Evolutionary conservation across 2,113 vertebrate genomes (phyloP).

Genomic region (Pollimyrus isidori): DNA sequence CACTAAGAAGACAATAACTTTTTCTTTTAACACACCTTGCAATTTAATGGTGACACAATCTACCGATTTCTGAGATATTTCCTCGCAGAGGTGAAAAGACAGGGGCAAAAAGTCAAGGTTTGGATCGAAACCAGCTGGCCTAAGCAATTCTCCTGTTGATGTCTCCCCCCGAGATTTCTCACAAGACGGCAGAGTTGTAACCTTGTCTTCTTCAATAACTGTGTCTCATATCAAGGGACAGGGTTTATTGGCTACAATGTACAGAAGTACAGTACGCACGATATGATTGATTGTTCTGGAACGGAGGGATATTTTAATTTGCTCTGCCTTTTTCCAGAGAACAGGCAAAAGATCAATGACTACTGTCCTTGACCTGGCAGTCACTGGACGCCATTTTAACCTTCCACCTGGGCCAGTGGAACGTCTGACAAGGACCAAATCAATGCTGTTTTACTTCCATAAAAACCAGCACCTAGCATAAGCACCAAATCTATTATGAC

Average conservation of each 20-base stretch:
- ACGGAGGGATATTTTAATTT: constrained; percentile 20
- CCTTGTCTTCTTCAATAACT: constrained; percentile 22
- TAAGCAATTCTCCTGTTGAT: constrained; percentile 8
- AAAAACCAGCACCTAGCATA: neutral
- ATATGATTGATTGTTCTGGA: constrained; percentile 13
- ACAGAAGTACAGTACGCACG: neutral
- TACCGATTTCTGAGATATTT: neutral
- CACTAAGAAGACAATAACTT: constrained; percentile 12
- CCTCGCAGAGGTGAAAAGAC: neutral
- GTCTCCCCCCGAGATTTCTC: neutral
- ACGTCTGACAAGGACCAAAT: neutral
- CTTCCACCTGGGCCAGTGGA: neutral
- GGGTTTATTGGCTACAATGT: neutral
- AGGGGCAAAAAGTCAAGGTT: neutral
- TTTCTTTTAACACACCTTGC: neutral
- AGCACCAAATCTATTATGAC: neutral
- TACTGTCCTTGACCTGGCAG: constrained; percentile 15
- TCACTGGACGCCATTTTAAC: neutral
- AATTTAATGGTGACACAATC: constrained; percentile 9
- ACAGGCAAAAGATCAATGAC: constrained; percentile 8
- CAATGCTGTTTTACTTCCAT: neutral
- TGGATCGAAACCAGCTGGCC: constrained; percentile 18
- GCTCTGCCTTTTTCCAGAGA: constrained; percentile 4
- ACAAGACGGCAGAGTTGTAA: neutral
- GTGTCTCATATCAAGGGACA: neutral